Evolutionary conservation across 2,797 vertebrate genomes (phyloP).

Genomic region (Alosa sapidissima): DNA sequence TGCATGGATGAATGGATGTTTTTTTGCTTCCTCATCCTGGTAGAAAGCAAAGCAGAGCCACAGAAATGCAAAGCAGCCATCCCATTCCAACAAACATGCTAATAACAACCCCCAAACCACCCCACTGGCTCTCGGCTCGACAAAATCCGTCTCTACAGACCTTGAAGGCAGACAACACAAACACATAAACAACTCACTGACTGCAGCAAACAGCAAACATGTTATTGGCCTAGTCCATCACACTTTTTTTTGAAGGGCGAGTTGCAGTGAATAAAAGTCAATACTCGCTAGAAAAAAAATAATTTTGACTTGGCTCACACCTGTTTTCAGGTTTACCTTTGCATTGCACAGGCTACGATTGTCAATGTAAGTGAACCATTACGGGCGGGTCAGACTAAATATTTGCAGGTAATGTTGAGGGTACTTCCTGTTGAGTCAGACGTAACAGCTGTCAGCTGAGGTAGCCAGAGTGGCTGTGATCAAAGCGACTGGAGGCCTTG

Average conservation of each 20-base stretch:
- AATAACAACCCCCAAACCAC: not conserved
- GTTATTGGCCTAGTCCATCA: not conserved
- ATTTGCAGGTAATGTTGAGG: not conserved
- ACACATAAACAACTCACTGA: not conserved
- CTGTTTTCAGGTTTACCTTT: not conserved
- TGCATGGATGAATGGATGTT: not conserved
- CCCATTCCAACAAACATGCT: not conserved
- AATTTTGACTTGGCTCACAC: not conserved
- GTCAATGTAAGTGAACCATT: not conserved
- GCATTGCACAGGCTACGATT: not conserved
- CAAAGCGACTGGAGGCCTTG: not conserved
- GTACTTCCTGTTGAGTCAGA: not conserved
- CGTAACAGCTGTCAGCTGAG: not conserved
- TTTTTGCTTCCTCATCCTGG: not conserved
- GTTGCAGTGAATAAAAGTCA: not conserved
- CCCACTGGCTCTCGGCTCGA: not conserved
- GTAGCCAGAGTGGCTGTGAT: not conserved
- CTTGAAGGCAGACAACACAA: not conserved
- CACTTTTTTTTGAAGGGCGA: not conserved
- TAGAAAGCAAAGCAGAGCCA: not conserved
- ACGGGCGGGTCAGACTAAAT: not conserved
- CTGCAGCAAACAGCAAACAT: not conserved
- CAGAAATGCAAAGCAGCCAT: constrained; percentile 17
- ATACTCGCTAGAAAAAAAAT: not conserved
- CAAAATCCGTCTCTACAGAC: not conserved